Conservation (phyloP, 2,888 invertebrate species). For the Meganola albula region DNA sequence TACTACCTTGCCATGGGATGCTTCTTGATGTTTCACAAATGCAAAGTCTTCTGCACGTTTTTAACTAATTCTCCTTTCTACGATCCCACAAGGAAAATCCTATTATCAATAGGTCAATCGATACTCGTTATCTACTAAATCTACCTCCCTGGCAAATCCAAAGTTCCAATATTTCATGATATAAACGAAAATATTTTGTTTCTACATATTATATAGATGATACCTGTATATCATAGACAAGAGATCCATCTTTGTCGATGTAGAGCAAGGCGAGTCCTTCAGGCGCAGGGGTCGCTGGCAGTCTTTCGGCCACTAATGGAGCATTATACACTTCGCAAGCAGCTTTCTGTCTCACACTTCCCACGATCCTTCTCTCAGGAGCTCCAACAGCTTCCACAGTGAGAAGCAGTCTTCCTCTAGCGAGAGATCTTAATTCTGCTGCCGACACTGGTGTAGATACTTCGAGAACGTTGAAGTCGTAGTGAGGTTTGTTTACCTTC, state of each 20-base stretch:
- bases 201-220: too few relatives aligned
- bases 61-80: too few relatives aligned
- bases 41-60: too few relatives aligned
- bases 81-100: too few relatives aligned
- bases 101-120: too few relatives aligned
- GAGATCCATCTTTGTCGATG: conserved; percentile 85
- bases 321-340: conserved; percentile 90
- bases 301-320: conserved; percentile 76
- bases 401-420: conserved; percentile 85
- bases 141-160: too few relatives aligned
- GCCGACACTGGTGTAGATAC: conserved; percentile 86
- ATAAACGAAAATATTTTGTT: too few relatives aligned
- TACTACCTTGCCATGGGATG: too few relatives aligned
- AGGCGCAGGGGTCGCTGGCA: conserved; percentile 63
- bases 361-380: conserved; percentile 82
- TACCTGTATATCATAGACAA: conserved; percentile 86
- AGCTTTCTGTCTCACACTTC: conserved; percentile 84
- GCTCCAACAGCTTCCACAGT: conserved; percentile 83
- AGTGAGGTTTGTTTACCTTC: conserved; percentile 83
- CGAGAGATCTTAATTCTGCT: conserved; percentile 85
- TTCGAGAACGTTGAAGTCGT: conserved; percentile 87
- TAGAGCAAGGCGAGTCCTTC: conserved; percentile 88
- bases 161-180: too few relatives aligned
- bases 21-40: too few relatives aligned
- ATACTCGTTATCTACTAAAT: too few relatives aligned